Conservation (phyloP, 2,888 invertebrate genomes). For the Acronicta leporina region DNA sequence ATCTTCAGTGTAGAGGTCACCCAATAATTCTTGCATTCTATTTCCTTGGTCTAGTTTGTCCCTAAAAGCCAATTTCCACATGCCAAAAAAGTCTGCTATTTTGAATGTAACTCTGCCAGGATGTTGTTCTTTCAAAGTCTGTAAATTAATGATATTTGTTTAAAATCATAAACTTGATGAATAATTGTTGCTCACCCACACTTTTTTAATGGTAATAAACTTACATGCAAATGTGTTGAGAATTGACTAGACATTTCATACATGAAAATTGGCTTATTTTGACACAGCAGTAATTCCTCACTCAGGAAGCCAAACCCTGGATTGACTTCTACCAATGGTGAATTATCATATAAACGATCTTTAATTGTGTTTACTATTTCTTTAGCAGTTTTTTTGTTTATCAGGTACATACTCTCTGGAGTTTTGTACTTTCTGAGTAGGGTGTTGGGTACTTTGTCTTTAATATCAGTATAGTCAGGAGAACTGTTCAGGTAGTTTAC, state of each 20-base stretch:
- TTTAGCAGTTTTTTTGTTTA: slow-evolving; percentile 79
- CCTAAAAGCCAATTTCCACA: slow-evolving; percentile 88
- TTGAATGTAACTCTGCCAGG: slow-evolving; percentile 80
- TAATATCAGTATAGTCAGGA: slow-evolving; percentile 69
- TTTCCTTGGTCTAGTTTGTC: slow-evolving; percentile 89
- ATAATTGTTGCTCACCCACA: background rate
- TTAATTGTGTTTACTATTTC: slow-evolving; percentile 74
- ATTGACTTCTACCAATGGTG: slow-evolving; percentile 90
- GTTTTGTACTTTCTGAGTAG: slow-evolving; percentile 79
- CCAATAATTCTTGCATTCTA: slow-evolving; percentile 86
- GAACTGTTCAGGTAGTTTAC: slow-evolving; percentile 73
- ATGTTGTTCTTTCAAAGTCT: slow-evolving; percentile 76
- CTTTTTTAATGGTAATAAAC: slow-evolving; percentile 41
- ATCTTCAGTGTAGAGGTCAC: slow-evolving; percentile 86
- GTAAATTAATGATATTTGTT: slow-evolving; percentile 38
- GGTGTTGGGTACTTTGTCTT: slow-evolving; percentile 73
- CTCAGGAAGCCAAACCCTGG: slow-evolving; percentile 92
- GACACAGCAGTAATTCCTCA: slow-evolving; percentile 86
- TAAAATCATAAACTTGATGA: background rate
- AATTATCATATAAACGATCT: slow-evolving; percentile 65
- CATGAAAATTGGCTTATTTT: slow-evolving; percentile 86
- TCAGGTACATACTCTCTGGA: slow-evolving; percentile 80
- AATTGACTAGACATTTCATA: slow-evolving; percentile 89
- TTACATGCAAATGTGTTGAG: slow-evolving; percentile 79
- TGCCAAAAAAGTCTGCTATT: slow-evolving; percentile 88